Base-by-base conservation (phyloP, 2,113 vertebrate genomes). In the Ciconia maguari region DNA sequence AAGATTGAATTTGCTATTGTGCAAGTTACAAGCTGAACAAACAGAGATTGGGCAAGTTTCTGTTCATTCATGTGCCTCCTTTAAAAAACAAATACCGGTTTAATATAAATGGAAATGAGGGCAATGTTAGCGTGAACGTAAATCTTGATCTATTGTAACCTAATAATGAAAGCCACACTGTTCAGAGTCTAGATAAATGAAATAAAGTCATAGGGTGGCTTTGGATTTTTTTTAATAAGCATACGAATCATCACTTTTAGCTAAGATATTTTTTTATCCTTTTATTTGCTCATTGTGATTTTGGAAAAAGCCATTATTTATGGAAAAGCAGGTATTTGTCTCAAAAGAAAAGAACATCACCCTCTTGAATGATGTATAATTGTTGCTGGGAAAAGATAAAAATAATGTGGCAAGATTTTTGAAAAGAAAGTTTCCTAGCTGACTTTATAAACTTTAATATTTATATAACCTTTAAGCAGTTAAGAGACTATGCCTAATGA, bases 71-170 rank as follows among this genome's bases (percentile, higher is more conserved):
- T 98, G 97, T 98, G 97, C 95, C 93, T 97, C 93, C 86, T 98
- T 98, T 97, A 98, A 98, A 98, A 98, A 98, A 98, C 97, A 98
- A 98, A 98, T 97, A 98, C 93, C 65, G 78, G 70, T 98, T 98
- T 98, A 98, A 98, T 98, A 98, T 98, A 98, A 98, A 98, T 98
- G 98, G 98, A 98, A 98, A 98, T 98, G 98, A 98, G 96, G 96
- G 87, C 94, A 95, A 93, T 81, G 94, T 97, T 98, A 97, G 89
- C 94, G 90, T 97, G 97, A 97, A 97, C 94, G 96, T 97, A 98
- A 98, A 98, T 98, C 97, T 98, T 98, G 97, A 98, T 98, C 96
- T 96, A 96, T 98, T 98, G 98, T 98, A 98, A 97, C 96, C 95
- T 98, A 97, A 98, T 98, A 98, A 98, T 97, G 96, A 98, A 98